Base-by-base conservation (phyloP, 2,888 invertebrate genomes). In the Leistus spinibarbis region DNA sequence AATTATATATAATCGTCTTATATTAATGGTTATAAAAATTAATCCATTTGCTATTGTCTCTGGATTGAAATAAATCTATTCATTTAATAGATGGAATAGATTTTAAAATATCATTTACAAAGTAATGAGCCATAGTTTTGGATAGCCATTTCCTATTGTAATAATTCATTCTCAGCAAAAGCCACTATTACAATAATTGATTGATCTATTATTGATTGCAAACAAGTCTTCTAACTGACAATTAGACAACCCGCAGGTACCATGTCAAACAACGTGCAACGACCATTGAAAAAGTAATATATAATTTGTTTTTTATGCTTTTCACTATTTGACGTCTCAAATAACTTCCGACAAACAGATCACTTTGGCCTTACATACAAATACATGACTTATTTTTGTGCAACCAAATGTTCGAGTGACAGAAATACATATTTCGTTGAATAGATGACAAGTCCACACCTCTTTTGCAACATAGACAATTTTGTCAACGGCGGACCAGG, bases 371-470 rank as follows among this genome's bases (percentile, higher is more conserved):
- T 10, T 10, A 60, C 19, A 60, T 60, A 57, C 1, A 17, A n/a
- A 22, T 60, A 20, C n/a, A n/a, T n/a, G n/a, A n/a, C n/a, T n/a
- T n/a, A n/a, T n/a, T n/a, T n/a, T n/a, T n/a, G n/a, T n/a, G n/a
- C n/a, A n/a, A n/a, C n/a, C n/a, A n/a, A n/a, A n/a, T n/a, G n/a
- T n/a, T n/a, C n/a, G n/a, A n/a, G n/a, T n/a, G 60, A 60, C 19
- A 60, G 10, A 57, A 16, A 57, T 60, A 19, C 60, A 60, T 60
- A 60, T 22, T 20, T 60, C 19, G 60, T 60, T 60, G 22, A 60
- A 60, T 20, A 60, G 60, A 22, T 60, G 60, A 60, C 60, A 60
- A 19, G 60, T 20, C 40, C 60, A 60, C 60, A 60, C 60, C 60
- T 22, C 16, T 60, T 60, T 19, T 19, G 22, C 60, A 19, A 22